Conservation (phyloP, 2,888 invertebrate genomes). For the Uloborus plumipes region DNA sequence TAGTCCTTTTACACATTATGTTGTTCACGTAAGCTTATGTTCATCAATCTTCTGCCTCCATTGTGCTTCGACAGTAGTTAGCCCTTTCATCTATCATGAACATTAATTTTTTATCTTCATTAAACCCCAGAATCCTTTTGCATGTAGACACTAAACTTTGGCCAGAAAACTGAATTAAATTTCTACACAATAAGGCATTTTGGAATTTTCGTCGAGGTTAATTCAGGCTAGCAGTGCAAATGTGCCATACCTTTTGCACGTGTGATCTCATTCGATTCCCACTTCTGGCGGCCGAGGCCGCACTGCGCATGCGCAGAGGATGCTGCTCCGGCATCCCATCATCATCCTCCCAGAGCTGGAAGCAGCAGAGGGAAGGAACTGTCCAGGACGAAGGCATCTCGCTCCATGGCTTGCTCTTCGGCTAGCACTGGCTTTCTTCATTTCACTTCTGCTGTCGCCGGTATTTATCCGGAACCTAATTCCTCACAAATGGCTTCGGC, state of each 20-base stretch:
- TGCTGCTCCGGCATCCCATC: constrained; percentile 27
- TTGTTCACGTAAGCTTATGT: too few relatives aligned
- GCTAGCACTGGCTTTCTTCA: constrained; percentile 51
- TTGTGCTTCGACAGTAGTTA: too few relatives aligned
- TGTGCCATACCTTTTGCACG: constrained; percentile 2
- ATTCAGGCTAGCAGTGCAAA: too few relatives aligned
- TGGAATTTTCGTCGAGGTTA: too few relatives aligned
- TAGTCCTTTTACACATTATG: too few relatives aligned
- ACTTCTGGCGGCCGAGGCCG: constrained; percentile 6
- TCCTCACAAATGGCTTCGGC: constrained; percentile 34
- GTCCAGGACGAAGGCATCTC: neutral
- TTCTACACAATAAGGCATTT: too few relatives aligned
- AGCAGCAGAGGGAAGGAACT: constrained; percentile 8
- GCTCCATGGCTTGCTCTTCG: constrained; percentile 41
- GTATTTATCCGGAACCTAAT: constrained; percentile 1
- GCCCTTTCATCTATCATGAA: too few relatives aligned
- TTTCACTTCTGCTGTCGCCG: constrained; percentile 6
- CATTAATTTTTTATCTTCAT: too few relatives aligned
- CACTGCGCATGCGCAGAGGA: constrained; percentile 17
- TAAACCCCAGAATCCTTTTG: too few relatives aligned
- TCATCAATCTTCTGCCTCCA: too few relatives aligned
- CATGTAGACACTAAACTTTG: too few relatives aligned
- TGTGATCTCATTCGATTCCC: constrained; percentile 23
- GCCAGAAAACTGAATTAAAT: too few relatives aligned
- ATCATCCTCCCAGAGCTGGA: constrained; percentile 17